Evolutionary conservation across 2,888 invertebrate species (phyloP).

Genomic region (Scrobipalpa atriplicella): DNA sequence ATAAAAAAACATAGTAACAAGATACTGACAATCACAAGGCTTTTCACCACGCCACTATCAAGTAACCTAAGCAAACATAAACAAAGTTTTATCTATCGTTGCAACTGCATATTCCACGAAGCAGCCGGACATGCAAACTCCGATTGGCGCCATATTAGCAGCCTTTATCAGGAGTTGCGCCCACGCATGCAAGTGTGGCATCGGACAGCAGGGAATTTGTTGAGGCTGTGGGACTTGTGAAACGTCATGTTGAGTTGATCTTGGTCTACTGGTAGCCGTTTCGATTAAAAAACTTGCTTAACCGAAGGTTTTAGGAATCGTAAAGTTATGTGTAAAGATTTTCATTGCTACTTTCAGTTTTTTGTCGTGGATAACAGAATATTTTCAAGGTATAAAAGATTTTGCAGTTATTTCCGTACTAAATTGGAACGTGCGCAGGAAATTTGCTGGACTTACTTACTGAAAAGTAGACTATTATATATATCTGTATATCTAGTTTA

Average conservation of each 20-base stretch:
- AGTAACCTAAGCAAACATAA: conserved; percentile 13
- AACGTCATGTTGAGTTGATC: not conserved
- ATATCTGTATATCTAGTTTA: no score
- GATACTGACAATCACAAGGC: not conserved
- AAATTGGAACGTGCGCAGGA: no score
- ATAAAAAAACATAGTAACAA: not conserved
- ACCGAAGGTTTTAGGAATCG: no score
- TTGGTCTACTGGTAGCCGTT: no score
- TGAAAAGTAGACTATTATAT: no score
- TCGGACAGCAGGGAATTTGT: not conserved
- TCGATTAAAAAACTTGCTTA: not conserved
- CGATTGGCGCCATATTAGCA: not conserved
- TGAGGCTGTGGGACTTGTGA: not conserved
- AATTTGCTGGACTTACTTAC: no score
- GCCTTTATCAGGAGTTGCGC: not conserved
- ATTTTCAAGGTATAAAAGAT: no score
- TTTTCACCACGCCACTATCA: not conserved
- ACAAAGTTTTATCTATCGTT: conserved; percentile 1
- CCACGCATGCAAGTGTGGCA: not conserved
- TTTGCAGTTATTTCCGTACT: no score
- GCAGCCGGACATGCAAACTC: conserved; percentile 5
- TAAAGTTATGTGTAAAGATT: no score
- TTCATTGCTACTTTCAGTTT: no score
- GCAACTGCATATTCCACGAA: conserved; percentile 11
- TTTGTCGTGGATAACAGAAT: no score